These are phyloP conservation scores for Metaphire vulgaris DNA, from an alignment of 1,140 invertebrate species.

Conservation along the genomic window DNA sequence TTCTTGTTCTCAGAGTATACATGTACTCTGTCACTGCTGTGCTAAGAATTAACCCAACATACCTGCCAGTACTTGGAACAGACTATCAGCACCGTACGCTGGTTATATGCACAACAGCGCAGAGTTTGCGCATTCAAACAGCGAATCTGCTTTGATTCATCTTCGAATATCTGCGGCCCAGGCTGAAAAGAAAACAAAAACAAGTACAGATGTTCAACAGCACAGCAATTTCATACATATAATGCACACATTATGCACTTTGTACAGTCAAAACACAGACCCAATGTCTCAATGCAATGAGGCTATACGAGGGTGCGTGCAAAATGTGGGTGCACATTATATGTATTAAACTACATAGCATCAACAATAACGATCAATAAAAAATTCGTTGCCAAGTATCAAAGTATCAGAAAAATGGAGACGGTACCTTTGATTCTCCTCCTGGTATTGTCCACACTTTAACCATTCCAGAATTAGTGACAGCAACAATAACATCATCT, in stretches of 20 bases:
- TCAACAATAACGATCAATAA: no score
- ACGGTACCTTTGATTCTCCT: constrained; percentile 71
- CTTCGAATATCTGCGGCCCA: constrained; percentile 67
- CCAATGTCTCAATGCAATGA: no score
- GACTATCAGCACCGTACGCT: constrained; percentile 90
- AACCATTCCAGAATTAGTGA: constrained; percentile 92
- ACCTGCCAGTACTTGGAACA: constrained; percentile 97
- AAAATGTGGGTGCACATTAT: no score
- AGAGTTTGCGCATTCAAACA: constrained; percentile 87
- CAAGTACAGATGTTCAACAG: constrained; percentile 20
- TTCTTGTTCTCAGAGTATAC: no score
- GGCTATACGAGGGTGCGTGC: no score
- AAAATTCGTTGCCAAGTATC: constrained; percentile 57
- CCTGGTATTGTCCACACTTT: constrained; percentile 94
- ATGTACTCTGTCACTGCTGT: no score
- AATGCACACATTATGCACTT: no score
- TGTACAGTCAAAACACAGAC: no score
- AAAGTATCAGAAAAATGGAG: constrained; percentile 21
- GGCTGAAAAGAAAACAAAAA: constrained; percentile 27
- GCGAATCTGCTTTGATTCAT: constrained; percentile 94
- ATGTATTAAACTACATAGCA: no score
- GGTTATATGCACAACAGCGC: constrained; percentile 89
- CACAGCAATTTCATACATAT: constrained; percentile 13
- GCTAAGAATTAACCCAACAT: no score
- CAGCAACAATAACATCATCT: constrained; percentile 92